phyloP scores from a whole-genome alignment of 2,888 invertebrate species.

The Sycophila texana region DNA sequence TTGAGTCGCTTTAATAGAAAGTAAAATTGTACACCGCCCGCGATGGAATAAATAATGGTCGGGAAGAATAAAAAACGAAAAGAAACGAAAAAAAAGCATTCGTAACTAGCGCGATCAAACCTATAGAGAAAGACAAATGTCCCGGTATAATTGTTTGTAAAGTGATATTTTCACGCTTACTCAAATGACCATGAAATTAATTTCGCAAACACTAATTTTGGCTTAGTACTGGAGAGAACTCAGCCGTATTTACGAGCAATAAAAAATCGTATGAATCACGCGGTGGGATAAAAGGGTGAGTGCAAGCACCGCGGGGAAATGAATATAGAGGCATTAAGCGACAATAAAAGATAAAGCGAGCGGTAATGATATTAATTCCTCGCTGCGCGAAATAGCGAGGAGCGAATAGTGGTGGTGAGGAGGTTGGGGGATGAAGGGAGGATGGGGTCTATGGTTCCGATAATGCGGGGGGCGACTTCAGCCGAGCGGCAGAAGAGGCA shows the following conservation, averaged over 20 bases:
- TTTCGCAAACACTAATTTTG: slow-evolving; percentile 13
- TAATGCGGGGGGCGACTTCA: too few species aligned
- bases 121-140: background rate
- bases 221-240: background rate
- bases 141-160: background rate
- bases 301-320: background rate
- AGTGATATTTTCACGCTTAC: background rate
- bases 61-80: background rate
- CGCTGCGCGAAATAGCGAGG: background rate
- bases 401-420: background rate
- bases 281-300: background rate
- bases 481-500: background rate
- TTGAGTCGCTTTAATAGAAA: too few species aligned
- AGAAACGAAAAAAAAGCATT: too few species aligned
- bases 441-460: background rate
- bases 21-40: too few species aligned
- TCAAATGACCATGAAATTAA: slow-evolving; percentile 9
- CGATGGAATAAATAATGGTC: background rate
- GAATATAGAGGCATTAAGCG: slow-evolving; percentile 30
- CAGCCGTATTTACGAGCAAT: slow-evolving; percentile 18
- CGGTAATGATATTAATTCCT: slow-evolving; percentile 44
- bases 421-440: background rate
- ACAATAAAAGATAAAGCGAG: slow-evolving; percentile 43
- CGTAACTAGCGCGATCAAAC: background rate
- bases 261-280: slow-evolving; percentile 32